Evolutionary conservation across 1,140 invertebrate species (phyloP), one percentile per base, ranked within the genome.

Genomic region (Pachyrhynchus sulphureomaculatus): DNA sequence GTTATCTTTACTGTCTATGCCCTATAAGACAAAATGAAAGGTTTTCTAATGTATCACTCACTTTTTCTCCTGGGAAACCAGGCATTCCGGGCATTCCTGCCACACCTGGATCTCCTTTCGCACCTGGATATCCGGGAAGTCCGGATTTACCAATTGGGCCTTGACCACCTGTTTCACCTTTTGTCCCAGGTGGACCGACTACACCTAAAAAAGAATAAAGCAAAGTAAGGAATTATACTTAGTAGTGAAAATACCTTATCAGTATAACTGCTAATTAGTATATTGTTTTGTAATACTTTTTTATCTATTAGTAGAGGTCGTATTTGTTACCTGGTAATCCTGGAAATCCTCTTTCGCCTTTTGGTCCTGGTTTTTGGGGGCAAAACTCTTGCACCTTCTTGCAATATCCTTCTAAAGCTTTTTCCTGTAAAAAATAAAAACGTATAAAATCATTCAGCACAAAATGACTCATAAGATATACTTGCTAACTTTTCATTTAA

Each of bases 321-420:
- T n/a, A n/a, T n/a, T n/a, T n/a, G n/a, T n/a, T 29, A 29, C 88
- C 88, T 10, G 81, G 80, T 12, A 79, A 68, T 0, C 89, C 89
- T 0, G 76, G 76, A 0, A 80, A 79, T 0, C 90, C 88, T 37
- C 81, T 79, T 0, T 83, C 80, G 2, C 90, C 88, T 34, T 83
- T 81, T 0, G 84, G 80, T 15, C 88, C 83, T 0, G 87, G 85
- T 9, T 41, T 26, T 56, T 61, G 59, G n/a, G 89, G 86, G 73
- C 92, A 95, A 71, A 91, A 91, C 32, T 92, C 86, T 68, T 87
- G 64, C 9, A 72, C 62, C 42, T 70, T 70, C 48, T 70, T 61
- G 36, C 70, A 72, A 37, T 70, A 70, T 9, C 65, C 65, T 29
- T 68, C 65, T 6, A 72, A 51, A 2, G 66, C 63, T 49, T 67